Evolutionary conservation across 2,113 vertebrate genomes (phyloP).

Genomic region (Nycticebus coucang): DNA sequence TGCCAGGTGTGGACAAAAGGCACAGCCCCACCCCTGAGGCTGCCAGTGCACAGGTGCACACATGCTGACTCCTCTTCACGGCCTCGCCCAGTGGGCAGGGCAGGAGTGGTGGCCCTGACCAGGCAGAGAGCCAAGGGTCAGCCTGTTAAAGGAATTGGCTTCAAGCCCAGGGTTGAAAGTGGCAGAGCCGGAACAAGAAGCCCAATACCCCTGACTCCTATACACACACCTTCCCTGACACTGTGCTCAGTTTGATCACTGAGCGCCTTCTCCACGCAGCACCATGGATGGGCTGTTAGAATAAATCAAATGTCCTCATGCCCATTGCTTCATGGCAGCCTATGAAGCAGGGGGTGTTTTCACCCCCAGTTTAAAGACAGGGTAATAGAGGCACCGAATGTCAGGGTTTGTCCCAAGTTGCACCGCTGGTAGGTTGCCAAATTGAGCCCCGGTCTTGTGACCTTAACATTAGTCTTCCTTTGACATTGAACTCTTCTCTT

Average conservation of each 20-base stretch:
- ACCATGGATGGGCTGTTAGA: accelerated
- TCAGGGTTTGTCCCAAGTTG: not conserved
- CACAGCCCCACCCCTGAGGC: accelerated
- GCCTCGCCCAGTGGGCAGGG: not conserved
- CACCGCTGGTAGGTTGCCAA: not conserved
- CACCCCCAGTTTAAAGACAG: not conserved
- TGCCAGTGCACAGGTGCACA: not conserved
- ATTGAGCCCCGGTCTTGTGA: not conserved
- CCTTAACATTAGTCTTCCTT: not conserved
- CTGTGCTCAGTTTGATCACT: not conserved
- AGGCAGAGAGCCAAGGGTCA: not conserved
- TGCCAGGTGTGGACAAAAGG: not conserved
- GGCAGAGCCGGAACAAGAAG: not conserved
- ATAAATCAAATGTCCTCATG: not conserved
- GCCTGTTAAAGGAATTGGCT: not conserved
- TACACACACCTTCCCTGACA: not conserved
- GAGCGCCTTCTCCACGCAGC: not conserved
- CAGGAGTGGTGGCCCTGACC: not conserved
- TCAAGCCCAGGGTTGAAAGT: not conserved
- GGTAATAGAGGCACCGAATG: not conserved
- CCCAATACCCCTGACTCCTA: not conserved
- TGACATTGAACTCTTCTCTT: not conserved
- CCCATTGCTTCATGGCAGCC: not conserved
- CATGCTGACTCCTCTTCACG: accelerated
- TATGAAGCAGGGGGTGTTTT: not conserved